Conservation (phyloP, 2,888 invertebrate species). For the Lithophane leautieri region DNA sequence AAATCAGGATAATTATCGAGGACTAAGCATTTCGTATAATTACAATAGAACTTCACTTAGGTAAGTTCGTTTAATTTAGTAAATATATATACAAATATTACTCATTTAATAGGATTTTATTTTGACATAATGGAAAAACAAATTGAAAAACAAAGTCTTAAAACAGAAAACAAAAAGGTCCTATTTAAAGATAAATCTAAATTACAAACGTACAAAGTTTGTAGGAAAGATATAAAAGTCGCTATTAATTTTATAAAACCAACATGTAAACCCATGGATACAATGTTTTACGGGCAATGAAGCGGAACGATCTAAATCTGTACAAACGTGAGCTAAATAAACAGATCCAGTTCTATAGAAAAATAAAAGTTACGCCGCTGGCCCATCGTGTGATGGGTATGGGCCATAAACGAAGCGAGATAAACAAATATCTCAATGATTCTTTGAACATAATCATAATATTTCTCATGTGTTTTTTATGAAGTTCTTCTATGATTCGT, state of each 20-base stretch:
- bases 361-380: slow-evolving; percentile 46
- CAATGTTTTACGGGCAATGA: slow-evolving; percentile 60
- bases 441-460: slow-evolving; percentile 51
- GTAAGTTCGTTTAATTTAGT: too few species aligned
- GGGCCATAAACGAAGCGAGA: slow-evolving; percentile 28
- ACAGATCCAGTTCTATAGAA: slow-evolving; percentile 45
- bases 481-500: slow-evolving; percentile 15
- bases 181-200: slow-evolving; percentile 1
- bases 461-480: slow-evolving; percentile 38
- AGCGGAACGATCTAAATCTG: slow-evolving; percentile 49
- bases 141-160: not conserved
- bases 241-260: slow-evolving; percentile 38
- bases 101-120: too few species aligned
- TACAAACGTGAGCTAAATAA: slow-evolving; percentile 56
- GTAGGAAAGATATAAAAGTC: slow-evolving; percentile 30
- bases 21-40: too few species aligned
- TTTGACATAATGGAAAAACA: not conserved
- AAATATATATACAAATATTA: too few species aligned
- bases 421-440: slow-evolving; percentile 40
- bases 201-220: slow-evolving; percentile 4
- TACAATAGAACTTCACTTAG: too few species aligned
- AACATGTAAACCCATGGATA: slow-evolving; percentile 23
- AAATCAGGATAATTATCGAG: too few species aligned
- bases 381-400: slow-evolving; percentile 26
- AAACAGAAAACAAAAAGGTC: not conserved